Evolutionary conservation across 2,888 invertebrate species (phyloP).

Genomic region (Tanytarsus gracilentus): DNA sequence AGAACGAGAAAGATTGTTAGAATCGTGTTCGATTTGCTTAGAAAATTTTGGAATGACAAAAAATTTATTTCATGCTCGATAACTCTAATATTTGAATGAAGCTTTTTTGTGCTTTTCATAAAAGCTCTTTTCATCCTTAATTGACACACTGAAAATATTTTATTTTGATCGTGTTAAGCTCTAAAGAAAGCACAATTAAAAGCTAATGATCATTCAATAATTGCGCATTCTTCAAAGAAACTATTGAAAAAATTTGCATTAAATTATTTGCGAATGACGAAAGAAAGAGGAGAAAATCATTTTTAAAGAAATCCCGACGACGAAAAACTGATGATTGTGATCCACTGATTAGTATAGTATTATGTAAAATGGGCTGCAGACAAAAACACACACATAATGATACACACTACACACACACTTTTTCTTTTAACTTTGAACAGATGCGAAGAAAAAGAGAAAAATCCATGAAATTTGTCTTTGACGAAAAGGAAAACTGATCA

Average conservation of each 20-base stretch:
- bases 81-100: no score
- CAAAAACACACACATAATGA: neutral
- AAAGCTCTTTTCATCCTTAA: no score
- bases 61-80: no score
- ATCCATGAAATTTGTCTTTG: constrained; percentile 12
- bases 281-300: neutral
- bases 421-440: constrained; percentile 16
- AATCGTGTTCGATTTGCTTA: neutral
- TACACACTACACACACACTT: neutral
- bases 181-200: no score
- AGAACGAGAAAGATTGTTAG: constrained; percentile 27
- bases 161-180: no score
- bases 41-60: neutral
- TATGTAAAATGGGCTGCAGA: constrained; percentile 26
- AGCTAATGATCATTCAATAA: no score
- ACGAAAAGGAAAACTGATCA: constrained; percentile 18
- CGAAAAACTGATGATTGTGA: constrained; percentile 20
- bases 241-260: no score
- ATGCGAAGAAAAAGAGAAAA: constrained; percentile 5
- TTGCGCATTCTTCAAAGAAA: no score
- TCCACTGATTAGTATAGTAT: constrained; percentile 24
- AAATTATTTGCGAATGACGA: constrained; percentile 61
- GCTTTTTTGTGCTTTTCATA: constrained; percentile 33
- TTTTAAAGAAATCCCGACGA: neutral
- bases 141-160: no score